Evolutionary conservation across 2,113 vertebrate species (phyloP).

Genomic region (Aldabrachelys gigantea): DNA sequence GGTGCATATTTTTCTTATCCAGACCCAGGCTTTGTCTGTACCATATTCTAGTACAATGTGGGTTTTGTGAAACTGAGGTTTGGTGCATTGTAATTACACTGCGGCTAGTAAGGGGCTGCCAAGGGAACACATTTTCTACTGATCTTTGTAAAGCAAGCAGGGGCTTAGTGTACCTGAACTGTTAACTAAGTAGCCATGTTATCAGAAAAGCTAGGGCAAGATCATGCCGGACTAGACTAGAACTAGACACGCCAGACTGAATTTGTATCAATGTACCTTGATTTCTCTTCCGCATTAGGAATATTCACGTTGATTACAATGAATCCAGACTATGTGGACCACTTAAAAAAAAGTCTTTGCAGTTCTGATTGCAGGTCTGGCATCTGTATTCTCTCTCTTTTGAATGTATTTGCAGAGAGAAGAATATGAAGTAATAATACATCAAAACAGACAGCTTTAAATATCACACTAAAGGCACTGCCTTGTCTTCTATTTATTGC

Average conservation of each 20-base stretch:
- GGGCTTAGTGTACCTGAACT: background rate
- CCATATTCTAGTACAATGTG: background rate
- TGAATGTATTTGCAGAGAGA: conserved; percentile 3
- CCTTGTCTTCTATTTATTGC: background rate
- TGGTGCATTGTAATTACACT: background rate
- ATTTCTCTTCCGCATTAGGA: conserved; percentile 22
- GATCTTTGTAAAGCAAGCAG: background rate
- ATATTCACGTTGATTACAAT: conserved; percentile 9
- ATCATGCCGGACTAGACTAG: background rate
- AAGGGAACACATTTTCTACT: background rate
- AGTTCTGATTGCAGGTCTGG: conserved; percentile 43
- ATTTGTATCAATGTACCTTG: conserved; percentile 45
- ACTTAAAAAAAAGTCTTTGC: conserved; percentile 26
- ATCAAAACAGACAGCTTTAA: conserved; percentile 49
- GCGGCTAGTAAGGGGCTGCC: background rate
- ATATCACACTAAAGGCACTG: background rate
- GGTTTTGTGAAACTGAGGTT: background rate
- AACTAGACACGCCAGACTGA: background rate
- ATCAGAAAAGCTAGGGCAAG: background rate
- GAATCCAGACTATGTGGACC: background rate
- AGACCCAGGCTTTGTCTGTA: background rate
- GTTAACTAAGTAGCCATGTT: background rate
- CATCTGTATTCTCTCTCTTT: conserved; percentile 24
- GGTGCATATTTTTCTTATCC: background rate
- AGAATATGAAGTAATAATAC: conserved; percentile 47